Conservation (phyloP, 2,113 vertebrate species). For the Mellivora capensis region DNA sequence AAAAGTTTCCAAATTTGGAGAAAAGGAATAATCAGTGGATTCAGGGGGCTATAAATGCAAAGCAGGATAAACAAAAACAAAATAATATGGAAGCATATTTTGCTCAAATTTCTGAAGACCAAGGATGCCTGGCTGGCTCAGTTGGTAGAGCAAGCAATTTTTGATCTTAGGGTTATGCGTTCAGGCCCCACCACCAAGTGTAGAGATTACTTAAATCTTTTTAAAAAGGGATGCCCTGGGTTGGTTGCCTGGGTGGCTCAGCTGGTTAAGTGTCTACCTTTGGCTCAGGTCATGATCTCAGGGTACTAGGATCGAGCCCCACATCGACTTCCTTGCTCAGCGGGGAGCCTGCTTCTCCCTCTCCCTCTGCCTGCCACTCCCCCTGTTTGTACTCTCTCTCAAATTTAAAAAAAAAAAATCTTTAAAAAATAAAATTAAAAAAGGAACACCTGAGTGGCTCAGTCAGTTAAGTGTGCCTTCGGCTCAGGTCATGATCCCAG, state of each 20-base stretch:
- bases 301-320: no score
- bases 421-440: no score
- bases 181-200: background rate
- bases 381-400: no score
- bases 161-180: background rate
- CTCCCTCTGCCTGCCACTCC: no score
- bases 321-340: no score
- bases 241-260: no score
- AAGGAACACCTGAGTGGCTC: background rate
- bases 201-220: background rate
- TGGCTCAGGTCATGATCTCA: no score
- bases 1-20: background rate
- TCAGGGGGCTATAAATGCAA: background rate
- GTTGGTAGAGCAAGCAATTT: background rate
- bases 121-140: background rate
- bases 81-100: background rate
- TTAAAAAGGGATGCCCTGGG: background rate
- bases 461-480: no score
- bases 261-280: no score
- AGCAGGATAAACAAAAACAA: background rate
- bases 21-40: background rate
- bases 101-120: background rate
- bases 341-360: no score
- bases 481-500: no score
- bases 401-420: no score